Percentiles rank a stretch among this genome's conserved stretches.
Conservation (phyloP, 1,140 invertebrate genomes). For the Atta cephalotes region DNA sequence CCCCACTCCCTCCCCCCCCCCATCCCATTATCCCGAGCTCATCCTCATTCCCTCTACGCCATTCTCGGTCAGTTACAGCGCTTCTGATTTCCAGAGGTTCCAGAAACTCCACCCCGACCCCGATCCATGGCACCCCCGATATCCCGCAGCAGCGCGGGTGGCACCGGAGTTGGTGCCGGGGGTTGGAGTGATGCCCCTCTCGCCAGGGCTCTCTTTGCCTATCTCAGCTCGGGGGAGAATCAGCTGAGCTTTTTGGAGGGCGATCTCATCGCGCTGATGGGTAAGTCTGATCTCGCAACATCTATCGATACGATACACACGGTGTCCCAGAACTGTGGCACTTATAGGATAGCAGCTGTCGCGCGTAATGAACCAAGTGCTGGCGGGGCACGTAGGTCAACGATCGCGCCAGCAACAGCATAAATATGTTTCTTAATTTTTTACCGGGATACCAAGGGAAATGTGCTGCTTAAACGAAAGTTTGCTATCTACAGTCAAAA, state of each 20-base stretch:
- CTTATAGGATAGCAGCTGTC: neutral
- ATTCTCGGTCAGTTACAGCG: conserved; percentile 42
- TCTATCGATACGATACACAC: neutral
- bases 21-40: conserved; percentile 38
- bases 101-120: conserved; percentile 88
- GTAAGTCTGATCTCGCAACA: conserved; percentile 81
- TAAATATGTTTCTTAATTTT: neutral
- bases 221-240: conserved; percentile 96
- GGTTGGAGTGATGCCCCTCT: conserved; percentile 88
- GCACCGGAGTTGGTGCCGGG: conserved; percentile 72
- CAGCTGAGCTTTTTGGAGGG: conserved; percentile 97
- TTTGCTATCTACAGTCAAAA: neutral
- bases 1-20: neutral
- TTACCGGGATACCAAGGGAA: neutral
- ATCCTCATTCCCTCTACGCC: neutral
- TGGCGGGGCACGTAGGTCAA: neutral
- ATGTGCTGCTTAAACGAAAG: neutral
- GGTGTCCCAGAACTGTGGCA: neutral
- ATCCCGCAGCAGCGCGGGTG: conserved; percentile 85
- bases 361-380: neutral
- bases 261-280: conserved; percentile 95
- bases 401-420: neutral
- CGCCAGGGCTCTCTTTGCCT: conserved; percentile 95
- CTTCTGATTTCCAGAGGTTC: conserved; percentile 82
- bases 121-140: conserved; percentile 91